phyloP scores from a whole-genome alignment of 2,113 vertebrate genomes.

The Petrocephalus zakoni region DNA sequence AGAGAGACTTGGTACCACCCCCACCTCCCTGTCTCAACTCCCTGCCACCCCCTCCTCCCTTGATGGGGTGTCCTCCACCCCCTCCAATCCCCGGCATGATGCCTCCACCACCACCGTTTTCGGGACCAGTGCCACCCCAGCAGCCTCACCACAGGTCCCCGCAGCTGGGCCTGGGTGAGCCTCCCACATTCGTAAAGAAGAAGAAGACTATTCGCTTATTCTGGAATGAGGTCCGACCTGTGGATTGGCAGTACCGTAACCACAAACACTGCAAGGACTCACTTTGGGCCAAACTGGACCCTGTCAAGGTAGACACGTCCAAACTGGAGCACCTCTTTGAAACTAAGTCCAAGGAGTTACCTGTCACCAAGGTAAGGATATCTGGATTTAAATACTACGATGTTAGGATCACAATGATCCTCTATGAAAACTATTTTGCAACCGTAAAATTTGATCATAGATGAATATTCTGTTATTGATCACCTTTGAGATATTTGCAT shows the following conservation, averaged over 20 bases:
- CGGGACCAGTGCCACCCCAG: conserved; percentile 70
- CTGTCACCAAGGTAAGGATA: conserved; percentile 83
- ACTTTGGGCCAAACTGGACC: conserved; percentile 93
- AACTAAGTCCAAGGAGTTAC: conserved; percentile 93
- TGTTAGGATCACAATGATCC: conserved; percentile 15
- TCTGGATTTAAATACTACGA: conserved; percentile 13
- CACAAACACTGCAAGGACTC: conserved; percentile 83
- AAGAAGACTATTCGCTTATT: conserved; percentile 98
- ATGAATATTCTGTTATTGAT: neutral
- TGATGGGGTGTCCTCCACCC: conserved; percentile 67
- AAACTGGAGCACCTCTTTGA: conserved; percentile 97
- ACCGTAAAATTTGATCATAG: neutral
- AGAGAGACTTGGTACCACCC: conserved; percentile 65
- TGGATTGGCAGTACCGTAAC: conserved; percentile 83
- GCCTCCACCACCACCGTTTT: conserved; percentile 62
- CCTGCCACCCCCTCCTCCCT: conserved; percentile 72
- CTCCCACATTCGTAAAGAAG: conserved; percentile 84
- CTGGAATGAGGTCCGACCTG: conserved; percentile 91
- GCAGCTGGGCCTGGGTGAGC: conserved; percentile 74
- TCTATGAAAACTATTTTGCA: neutral
- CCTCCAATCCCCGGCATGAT: conserved; percentile 62
- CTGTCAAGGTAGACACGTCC: conserved; percentile 88
- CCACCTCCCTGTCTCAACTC: conserved; percentile 63
- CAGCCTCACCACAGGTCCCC: conserved; percentile 67
- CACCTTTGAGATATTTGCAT: neutral